phyloP scores from a whole-genome alignment of 2,113 vertebrate genomes.

The Neoarius graeffei region DNA sequence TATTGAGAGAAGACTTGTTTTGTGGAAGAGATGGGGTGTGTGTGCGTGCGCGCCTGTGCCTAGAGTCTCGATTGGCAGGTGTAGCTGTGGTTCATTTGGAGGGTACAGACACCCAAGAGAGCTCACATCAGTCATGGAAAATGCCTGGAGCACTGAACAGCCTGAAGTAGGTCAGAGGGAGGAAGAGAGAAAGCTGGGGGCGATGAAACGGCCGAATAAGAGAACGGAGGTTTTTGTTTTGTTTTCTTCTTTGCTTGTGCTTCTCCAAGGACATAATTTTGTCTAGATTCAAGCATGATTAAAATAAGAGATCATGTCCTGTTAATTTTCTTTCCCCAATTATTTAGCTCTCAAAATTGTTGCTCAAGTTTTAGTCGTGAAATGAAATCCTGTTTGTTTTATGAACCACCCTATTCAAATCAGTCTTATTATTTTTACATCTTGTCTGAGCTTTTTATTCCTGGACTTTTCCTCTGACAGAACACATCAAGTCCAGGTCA shows the following conservation, averaged over 20 bases:
- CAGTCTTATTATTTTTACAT: too few species aligned
- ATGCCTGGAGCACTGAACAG: conserved; percentile 53
- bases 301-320: neutral
- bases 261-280: neutral
- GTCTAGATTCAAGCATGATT: neutral
- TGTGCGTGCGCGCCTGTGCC: neutral
- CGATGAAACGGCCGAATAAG: conserved; percentile 29
- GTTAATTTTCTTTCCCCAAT: neutral
- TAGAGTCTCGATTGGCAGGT: conserved; percentile 47
- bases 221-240: neutral
- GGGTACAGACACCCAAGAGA: conserved; percentile 65
- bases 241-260: neutral
- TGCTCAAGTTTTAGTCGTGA: neutral
- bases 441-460: neutral
- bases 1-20: neutral
- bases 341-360: neutral
- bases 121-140: conserved; percentile 57
- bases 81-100: conserved; percentile 64
- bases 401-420: too few species aligned
- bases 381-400: neutral
- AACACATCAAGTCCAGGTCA: neutral
- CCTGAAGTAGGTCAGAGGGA: conserved; percentile 63
- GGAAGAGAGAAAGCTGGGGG: conserved; percentile 2
- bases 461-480: neutral
- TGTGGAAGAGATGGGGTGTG: neutral